Base-by-base conservation (phyloP, 2,113 vertebrate genomes). In the Chascanopsetta lugubris region DNA sequence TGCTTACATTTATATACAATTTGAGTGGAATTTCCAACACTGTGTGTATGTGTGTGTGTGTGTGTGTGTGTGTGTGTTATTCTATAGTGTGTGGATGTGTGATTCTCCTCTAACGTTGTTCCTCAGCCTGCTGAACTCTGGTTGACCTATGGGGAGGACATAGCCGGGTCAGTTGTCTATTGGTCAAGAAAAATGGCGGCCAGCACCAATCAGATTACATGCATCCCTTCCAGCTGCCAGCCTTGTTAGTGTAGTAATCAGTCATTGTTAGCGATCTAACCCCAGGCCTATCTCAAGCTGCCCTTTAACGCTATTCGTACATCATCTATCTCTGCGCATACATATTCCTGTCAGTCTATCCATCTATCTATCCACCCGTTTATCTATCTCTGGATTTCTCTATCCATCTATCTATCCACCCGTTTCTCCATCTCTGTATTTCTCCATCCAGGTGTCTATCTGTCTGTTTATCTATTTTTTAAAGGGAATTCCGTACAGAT, bases 171-270 rank as follows among this genome's bases (percentile, higher is more conserved):
- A 91, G 81, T 86, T 90, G 89, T 91, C 91, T 89, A 88, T 90
- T 90, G 92, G 90, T 84, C 64, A 80, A 85, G 90, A 93, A 82
- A 88, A 87, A 92, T 91, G 80, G 88, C 51, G 53, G 68, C 85
- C 79, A 83, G 77, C 79, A 85, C 87, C 87, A 91, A 91, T 92
- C 85, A 76, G 87, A 92, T 93, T 92, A 92, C 75, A 85, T 58
- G 77, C 80, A 82, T 88, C 88, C 85, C 90, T 87, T 88, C 64
- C 84, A 90, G 89, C 90, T 80, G 72, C 83, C 68, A 83, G 84
- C 82, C 88, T 92, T 87, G 87, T 93, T 92, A 91, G 87, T 86
- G 89, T 80, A 84, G 84, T 89, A 83, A 93, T 93, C 88, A 87
- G 50, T 93, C 91, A 91, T 91, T 87, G 89, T 91, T 92, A 91